Evolutionary conservation across 2,888 invertebrate species (phyloP).

Genomic region (Neocrepidodera transversa): DNA sequence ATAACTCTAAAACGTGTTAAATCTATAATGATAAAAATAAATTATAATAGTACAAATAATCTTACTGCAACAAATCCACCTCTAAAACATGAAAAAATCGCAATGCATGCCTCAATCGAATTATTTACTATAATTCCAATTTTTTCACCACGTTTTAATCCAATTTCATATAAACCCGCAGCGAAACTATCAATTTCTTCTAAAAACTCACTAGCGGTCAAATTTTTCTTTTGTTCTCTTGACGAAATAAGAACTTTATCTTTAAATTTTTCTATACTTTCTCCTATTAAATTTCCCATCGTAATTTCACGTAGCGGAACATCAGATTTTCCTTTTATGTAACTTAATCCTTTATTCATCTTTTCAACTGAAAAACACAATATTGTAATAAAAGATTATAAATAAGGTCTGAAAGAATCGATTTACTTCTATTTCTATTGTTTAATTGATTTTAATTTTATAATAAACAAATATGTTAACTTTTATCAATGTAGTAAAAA

Average conservation of each 20-base stretch:
- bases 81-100: slow-evolving; percentile 69
- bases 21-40: no score
- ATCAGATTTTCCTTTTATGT: no score
- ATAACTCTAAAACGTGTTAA: no score
- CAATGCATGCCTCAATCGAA: neutral
- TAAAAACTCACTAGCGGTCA: neutral
- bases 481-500: no score
- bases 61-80: slow-evolving; percentile 75
- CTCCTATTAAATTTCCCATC: neutral
- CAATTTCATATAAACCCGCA: neutral
- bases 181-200: slow-evolving; percentile 3
- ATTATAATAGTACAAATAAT: neutral
- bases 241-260: neutral
- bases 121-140: neutral
- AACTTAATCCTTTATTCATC: slow-evolving; percentile 9
- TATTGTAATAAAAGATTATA: no score
- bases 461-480: no score
- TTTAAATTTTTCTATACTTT: neutral
- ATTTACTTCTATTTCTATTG: no score
- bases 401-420: no score
- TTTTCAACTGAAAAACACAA: no score
- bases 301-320: neutral
- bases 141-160: neutral
- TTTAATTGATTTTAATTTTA: no score
- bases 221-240: neutral